These are phyloP conservation scores for Protosalanx chinensis DNA, from an alignment of 2,797 vertebrate species.

Conservation along the genomic window DNA sequence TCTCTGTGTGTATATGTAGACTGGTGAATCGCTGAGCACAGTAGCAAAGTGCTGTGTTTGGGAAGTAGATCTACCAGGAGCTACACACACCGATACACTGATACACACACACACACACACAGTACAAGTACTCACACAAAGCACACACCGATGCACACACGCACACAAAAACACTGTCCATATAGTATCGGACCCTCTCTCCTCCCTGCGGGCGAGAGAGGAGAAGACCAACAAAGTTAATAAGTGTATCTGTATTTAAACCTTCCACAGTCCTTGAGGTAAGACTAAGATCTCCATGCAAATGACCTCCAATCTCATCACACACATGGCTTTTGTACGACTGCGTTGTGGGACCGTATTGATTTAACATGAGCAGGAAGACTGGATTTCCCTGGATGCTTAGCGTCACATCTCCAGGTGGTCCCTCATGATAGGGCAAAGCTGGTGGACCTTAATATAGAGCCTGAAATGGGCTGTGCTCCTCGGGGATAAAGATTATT, in stretches of 20 bases:
- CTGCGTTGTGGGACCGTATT: constrained; percentile 12
- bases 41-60: constrained; percentile 50
- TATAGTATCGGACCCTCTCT: neutral
- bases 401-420: neutral
- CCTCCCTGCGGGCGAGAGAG: neutral
- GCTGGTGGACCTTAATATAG: constrained; percentile 11
- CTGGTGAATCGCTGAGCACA: constrained; percentile 54
- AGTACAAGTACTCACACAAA: neutral
- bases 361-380: constrained; percentile 3
- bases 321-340: neutral
- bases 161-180: neutral
- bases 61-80: constrained; percentile 52
- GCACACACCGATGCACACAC: neutral
- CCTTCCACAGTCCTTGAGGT: constrained; percentile 11
- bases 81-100: too few species aligned
- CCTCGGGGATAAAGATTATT: constrained; percentile 23
- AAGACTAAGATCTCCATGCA: constrained; percentile 23
- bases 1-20: constrained; percentile 59
- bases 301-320: constrained; percentile 18
- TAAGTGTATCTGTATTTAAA: constrained; percentile 31
- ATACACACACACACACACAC: constrained; percentile 12
- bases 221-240: neutral
- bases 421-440: neutral
- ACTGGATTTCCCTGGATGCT: neutral
- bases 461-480: constrained; percentile 11